A percentile compares a stretch with the other conserved stretches of the same genome.
Conservation (phyloP, 2,797 vertebrate species). For the Adelosebastes latens region DNA sequence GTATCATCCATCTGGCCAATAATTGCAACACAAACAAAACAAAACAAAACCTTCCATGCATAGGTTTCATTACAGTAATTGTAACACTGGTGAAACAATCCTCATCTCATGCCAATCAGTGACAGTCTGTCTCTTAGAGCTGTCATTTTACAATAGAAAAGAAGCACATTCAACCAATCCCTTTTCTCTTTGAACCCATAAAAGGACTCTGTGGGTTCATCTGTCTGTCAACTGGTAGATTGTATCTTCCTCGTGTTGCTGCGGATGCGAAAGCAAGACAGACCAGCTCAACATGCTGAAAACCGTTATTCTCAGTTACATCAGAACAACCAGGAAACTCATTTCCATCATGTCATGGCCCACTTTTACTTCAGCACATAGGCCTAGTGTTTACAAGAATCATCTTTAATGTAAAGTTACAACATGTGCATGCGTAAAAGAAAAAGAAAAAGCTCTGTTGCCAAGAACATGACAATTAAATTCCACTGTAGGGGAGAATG, state of each 20-base stretch:
- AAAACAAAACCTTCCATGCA: not conserved
- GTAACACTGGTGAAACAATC: not conserved
- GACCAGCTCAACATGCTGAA: not conserved
- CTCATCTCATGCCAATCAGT: not conserved
- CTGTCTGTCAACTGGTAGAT: not conserved
- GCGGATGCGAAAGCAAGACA: constrained; percentile 4
- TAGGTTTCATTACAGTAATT: not conserved
- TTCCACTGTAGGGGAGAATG: not conserved
- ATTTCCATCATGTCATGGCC: not conserved
- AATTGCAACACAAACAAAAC: not conserved
- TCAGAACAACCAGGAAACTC: not conserved
- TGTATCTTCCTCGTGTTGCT: not conserved
- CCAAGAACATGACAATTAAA: not conserved
- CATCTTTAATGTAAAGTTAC: not conserved
- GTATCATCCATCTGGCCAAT: not conserved
- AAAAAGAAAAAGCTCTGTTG: not conserved
- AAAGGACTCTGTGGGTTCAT: not conserved
- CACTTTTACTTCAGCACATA: not conserved
- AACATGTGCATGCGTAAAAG: not conserved
- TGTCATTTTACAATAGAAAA: not conserved
- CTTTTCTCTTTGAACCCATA: not conserved
- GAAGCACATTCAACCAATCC: not conserved
- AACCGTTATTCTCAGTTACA: not conserved
- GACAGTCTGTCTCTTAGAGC: not conserved
- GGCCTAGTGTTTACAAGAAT: not conserved